Percentiles rank a stretch among this genome's conserved stretches.
Conservation (phyloP, 1,140 invertebrate species). For the Zaprionus vittiger region DNA sequence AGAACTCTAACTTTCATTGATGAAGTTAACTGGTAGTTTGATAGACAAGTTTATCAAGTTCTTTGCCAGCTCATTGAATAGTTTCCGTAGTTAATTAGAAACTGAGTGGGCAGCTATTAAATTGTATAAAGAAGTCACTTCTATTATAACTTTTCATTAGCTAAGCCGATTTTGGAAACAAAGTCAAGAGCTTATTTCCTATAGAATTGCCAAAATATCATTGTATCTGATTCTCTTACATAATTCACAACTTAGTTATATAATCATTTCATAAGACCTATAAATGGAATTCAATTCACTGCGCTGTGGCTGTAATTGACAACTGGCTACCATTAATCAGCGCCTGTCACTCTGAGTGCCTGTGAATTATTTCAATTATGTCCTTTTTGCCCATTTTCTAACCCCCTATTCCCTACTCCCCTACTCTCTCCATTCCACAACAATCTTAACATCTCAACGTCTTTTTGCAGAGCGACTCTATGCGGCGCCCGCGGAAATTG, state of each 20-base stretch:
- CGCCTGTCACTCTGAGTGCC: conserved; percentile 36
- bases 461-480: conserved; percentile 85
- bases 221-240: not conserved
- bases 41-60: not conserved
- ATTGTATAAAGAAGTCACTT: not conserved
- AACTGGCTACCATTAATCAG: conserved; percentile 26
- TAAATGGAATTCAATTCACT: not conserved
- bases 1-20: not conserved
- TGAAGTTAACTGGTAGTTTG: not conserved
- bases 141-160: not conserved
- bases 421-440: not conserved
- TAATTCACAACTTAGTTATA: not conserved
- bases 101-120: not conserved
- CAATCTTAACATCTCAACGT: not conserved
- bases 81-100: not conserved
- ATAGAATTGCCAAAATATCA: not conserved
- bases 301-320: not conserved
- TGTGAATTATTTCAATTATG: conserved; percentile 32
- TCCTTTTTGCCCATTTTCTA: conserved; percentile 17
- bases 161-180: not conserved
- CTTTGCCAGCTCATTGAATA: not conserved
- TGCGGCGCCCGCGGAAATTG: conserved; percentile 89
- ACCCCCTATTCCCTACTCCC: not conserved
- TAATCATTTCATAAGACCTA: not conserved
- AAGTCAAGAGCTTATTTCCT: not conserved